Evolutionary conservation across 2,113 vertebrate species (phyloP).

Genomic region (Riparia riparia): DNA sequence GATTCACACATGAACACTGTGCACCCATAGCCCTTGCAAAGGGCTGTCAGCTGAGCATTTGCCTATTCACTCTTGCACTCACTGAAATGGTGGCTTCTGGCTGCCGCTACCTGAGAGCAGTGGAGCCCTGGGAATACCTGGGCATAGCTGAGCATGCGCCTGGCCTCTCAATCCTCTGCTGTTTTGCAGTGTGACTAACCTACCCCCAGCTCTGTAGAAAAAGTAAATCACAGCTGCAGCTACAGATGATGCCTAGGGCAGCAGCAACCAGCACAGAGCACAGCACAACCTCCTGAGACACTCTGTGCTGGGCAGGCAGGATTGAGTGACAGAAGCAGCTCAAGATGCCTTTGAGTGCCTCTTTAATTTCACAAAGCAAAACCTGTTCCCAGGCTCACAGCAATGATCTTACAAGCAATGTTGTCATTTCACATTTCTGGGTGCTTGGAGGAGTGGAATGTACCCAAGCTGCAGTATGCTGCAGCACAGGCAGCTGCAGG

Average conservation of each 20-base stretch:
- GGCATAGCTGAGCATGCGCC: fast-evolving
- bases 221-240: neutral
- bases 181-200: neutral
- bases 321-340: neutral
- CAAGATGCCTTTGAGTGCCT: neutral
- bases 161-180: neutral
- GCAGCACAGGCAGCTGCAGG: neutral
- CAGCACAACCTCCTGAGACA: neutral
- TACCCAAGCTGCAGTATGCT: neutral
- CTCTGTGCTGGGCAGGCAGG: neutral
- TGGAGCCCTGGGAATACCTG: neutral
- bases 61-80: neutral
- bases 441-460: neutral
- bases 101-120: neutral
- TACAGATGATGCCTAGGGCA: neutral
- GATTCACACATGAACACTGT: neutral
- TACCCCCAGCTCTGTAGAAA: neutral
- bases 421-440: neutral
- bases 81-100: neutral
- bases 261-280: neutral
- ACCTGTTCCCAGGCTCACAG: neutral
- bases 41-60: neutral
- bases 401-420: neutral
- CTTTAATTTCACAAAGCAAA: conserved; percentile 1
- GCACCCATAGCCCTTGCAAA: neutral